These are phyloP conservation scores for Galerucella pusilla DNA, from an alignment of 2,888 invertebrate genomes.

Conservation along the genomic window DNA sequence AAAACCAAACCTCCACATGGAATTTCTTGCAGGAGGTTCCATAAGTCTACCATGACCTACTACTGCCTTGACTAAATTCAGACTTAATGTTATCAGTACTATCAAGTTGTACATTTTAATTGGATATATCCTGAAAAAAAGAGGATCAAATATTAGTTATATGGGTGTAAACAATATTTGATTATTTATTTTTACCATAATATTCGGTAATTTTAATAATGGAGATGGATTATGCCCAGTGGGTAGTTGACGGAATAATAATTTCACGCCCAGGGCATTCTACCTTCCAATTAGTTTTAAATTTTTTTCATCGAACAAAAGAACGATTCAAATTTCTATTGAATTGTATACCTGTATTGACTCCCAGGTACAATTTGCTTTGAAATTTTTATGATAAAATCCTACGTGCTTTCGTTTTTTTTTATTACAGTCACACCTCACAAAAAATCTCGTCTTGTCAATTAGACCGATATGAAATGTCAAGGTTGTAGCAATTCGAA, in stretches of 20 bases:
- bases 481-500: conserved; percentile 29
- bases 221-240: too few species aligned
- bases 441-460: conserved; percentile 25
- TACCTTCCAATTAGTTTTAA: background rate
- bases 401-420: conserved; percentile 26
- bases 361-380: background rate
- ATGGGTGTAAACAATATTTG: too few species aligned
- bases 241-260: too few species aligned
- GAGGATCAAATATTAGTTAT: background rate
- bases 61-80: conserved; percentile 62
- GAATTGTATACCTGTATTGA: background rate
- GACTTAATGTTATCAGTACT: conserved; percentile 9
- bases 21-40: conserved; percentile 93
- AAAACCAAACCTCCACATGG: conserved; percentile 95
- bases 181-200: too few species aligned
- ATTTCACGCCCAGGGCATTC: too few species aligned
- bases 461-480: conserved; percentile 35
- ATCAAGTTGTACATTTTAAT: conserved; percentile 19
- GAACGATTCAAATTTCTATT: background rate
- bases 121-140: background rate
- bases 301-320: background rate
- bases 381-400: conserved; percentile 17
- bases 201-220: too few species aligned
- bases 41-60: conserved; percentile 86
- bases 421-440: conserved; percentile 29